These are phyloP conservation scores for Falco columbarius DNA, from an alignment of 2,797 vertebrate species.

Conservation along the genomic window DNA sequence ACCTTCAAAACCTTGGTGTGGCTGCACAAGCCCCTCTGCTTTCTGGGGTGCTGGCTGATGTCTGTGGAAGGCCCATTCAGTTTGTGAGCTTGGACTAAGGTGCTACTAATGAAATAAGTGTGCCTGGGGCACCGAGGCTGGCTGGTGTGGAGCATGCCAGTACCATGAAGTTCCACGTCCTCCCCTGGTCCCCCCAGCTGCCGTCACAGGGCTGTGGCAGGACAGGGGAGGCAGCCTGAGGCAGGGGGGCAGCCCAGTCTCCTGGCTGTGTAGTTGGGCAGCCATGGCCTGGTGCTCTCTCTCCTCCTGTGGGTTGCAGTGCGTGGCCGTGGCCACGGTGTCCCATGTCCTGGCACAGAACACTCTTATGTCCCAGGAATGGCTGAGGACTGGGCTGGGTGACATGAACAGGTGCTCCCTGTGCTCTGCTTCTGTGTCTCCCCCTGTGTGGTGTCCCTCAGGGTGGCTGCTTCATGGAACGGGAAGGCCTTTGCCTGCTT, in stretches of 20 bases:
- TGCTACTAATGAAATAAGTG: not conserved
- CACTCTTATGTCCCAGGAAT: accelerated
- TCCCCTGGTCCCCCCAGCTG: not conserved
- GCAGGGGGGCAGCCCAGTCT: not conserved
- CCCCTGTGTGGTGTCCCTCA: not conserved
- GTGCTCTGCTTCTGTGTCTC: not conserved
- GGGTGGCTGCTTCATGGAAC: accelerated
- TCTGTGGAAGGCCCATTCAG: not conserved
- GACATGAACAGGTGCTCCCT: accelerated
- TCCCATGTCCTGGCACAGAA: accelerated
- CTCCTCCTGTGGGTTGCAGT: accelerated
- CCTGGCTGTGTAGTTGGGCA: accelerated
- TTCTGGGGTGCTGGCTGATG: not conserved
- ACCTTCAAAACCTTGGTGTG: not conserved
- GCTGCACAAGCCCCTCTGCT: not conserved
- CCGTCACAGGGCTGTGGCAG: accelerated
- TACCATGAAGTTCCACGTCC: not conserved
- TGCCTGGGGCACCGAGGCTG: not conserved
- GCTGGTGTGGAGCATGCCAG: not conserved
- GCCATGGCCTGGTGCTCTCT: not conserved
- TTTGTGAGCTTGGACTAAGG: not conserved
- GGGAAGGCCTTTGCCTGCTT: not conserved
- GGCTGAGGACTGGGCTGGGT: accelerated
- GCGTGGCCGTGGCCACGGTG: accelerated
- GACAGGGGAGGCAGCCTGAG: not conserved